phyloP scores from a whole-genome alignment of 2,113 vertebrate species.

The Polyodon spathula region DNA sequence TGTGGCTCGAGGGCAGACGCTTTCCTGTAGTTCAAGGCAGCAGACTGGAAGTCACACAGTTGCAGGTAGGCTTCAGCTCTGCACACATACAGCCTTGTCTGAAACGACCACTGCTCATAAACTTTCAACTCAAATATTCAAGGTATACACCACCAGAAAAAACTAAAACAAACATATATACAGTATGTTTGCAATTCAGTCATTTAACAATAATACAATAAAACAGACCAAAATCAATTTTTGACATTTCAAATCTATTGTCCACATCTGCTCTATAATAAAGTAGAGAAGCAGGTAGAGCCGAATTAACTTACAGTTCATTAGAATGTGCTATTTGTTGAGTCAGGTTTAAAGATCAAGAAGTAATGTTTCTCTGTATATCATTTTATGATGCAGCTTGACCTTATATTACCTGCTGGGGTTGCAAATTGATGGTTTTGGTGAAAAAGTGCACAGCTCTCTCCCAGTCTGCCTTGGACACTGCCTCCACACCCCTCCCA shows the following conservation, averaged over 20 bases:
- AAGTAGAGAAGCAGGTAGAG: too few relatives aligned
- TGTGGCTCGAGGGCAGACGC: slow-evolving; percentile 32
- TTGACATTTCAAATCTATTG: too few relatives aligned
- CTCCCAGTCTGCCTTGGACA: slow-evolving; percentile 41
- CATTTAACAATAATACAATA: too few relatives aligned
- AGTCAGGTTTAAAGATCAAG: background rate
- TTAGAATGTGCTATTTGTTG: background rate
- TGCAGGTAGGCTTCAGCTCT: slow-evolving; percentile 60
- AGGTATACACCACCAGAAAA: background rate
- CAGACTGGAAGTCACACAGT: slow-evolving; percentile 66
- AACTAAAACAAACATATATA: too few relatives aligned
- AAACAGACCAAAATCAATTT: too few relatives aligned
- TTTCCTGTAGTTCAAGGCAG: slow-evolving; percentile 45
- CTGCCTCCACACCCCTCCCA: slow-evolving; percentile 28
- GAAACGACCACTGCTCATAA: background rate
- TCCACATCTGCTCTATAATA: too few relatives aligned
- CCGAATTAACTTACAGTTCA: too few relatives aligned
- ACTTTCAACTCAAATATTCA: background rate
- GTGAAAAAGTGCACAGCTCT: slow-evolving; percentile 46
- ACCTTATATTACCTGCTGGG: slow-evolving; percentile 36
- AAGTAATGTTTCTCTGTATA: background rate
- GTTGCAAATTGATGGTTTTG: slow-evolving; percentile 47
- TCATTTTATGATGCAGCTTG: background rate
- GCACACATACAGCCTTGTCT: slow-evolving; percentile 47
- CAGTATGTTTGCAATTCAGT: too few relatives aligned